These are phyloP conservation scores for Sitta carolinensis DNA, from an alignment of 2,797 vertebrate genomes.

Conservation along the genomic window DNA sequence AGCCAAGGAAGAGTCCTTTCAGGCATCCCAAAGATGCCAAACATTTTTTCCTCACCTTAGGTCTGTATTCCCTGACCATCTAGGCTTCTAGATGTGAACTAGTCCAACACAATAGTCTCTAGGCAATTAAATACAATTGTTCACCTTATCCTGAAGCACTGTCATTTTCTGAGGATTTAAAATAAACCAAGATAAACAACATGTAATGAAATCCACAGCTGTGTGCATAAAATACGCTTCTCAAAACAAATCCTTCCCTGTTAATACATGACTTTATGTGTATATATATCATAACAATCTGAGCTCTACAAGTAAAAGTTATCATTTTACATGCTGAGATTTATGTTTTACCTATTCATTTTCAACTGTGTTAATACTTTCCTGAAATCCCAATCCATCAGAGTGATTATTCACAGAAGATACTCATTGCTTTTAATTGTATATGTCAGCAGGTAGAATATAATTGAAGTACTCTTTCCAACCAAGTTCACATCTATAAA, in stretches of 20 bases:
- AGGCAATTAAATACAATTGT: not conserved
- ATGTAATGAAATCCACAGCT: not conserved
- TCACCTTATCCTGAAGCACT: not conserved
- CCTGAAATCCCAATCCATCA: conserved; percentile 5
- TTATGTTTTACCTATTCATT: conserved; percentile 42
- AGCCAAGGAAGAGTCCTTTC: not conserved
- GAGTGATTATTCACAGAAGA: conserved; percentile 26
- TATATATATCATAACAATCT: not conserved
- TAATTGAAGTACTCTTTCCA: conserved; percentile 15
- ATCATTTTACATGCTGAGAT: conserved; percentile 16
- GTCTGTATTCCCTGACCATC: not conserved
- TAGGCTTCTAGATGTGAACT: not conserved
- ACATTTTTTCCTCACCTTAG: not conserved
- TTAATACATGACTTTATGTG: not conserved
- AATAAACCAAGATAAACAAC: conserved; percentile 26
- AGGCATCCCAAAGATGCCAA: not conserved
- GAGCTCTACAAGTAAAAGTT: not conserved
- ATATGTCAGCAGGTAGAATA: conserved; percentile 32
- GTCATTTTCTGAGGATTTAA: conserved; percentile 19
- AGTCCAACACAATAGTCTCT: not conserved
- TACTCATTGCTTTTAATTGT: not conserved
- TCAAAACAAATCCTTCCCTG: conserved; percentile 27
- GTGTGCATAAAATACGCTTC: not conserved
- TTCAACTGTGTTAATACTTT: conserved; percentile 16
- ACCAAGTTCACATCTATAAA: not conserved